A percentile compares a stretch with the other conserved stretches of the same genome.
phyloP scores from a whole-genome alignment of 2,113 vertebrate species.

The Neoarius graeffei region DNA sequence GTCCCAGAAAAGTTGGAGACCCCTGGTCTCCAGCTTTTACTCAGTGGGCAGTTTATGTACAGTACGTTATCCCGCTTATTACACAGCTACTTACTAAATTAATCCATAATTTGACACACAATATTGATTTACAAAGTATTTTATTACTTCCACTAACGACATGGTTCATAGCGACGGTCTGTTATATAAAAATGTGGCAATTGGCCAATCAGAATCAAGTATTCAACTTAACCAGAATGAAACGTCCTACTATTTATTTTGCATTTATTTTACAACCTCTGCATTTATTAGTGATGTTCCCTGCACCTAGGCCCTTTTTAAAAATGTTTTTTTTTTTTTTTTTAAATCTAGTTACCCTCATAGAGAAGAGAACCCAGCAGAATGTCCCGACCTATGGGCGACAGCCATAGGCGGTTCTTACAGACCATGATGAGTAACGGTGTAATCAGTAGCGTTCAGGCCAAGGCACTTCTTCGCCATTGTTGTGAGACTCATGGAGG shows the following conservation, averaged over 20 bases:
- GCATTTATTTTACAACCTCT: too few species aligned
- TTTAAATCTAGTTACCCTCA: background rate
- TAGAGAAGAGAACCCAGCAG: background rate
- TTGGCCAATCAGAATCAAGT: too few species aligned
- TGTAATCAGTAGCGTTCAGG: slow-evolving; percentile 74
- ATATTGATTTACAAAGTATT: too few species aligned
- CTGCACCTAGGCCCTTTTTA: background rate
- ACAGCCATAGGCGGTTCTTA: slow-evolving; percentile 85
- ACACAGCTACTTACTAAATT: too few species aligned
- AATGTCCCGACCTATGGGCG: slow-evolving; percentile 74
- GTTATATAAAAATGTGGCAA: too few species aligned
- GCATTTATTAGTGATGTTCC: too few species aligned
- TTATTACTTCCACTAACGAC: too few species aligned
- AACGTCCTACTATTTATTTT: background rate
- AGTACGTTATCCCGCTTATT: too few species aligned
- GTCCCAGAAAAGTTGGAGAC: too few species aligned
- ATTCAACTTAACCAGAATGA: background rate
- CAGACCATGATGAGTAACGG: slow-evolving; percentile 85
- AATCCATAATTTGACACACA: too few species aligned
- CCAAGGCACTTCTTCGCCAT: slow-evolving; percentile 67
- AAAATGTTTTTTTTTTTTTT: background rate
- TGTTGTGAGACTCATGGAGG: slow-evolving; percentile 82
- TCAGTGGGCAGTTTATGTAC: background rate
- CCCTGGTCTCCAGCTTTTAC: too few species aligned
- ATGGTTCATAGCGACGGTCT: too few species aligned